Evolutionary conservation across 2,888 invertebrate genomes (phyloP).

Genomic region (Zaprionus obscuricornis): DNA sequence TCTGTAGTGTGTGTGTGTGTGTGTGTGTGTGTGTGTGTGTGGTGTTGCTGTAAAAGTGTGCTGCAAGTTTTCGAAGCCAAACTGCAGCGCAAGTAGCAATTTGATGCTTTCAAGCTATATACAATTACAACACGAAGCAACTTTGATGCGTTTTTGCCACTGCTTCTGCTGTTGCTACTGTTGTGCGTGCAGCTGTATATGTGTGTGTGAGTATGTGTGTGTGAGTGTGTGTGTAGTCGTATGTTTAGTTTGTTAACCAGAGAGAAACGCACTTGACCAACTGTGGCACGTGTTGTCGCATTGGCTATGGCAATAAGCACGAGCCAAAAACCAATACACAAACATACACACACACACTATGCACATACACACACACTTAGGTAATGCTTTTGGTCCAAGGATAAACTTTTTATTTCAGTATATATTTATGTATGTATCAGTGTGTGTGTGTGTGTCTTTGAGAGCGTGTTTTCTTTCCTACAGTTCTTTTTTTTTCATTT

Average conservation of each 20-base stretch:
- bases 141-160: conserved; percentile 44
- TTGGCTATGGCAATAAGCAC: conserved; percentile 70
- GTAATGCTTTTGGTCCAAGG: conserved; percentile 76
- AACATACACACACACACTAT: conserved; percentile 34
- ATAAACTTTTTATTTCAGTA: conserved; percentile 64
- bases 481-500: conserved; percentile 11
- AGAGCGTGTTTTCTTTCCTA: conserved; percentile 42
- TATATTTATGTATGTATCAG: conserved; percentile 5
- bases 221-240: conserved; percentile 16
- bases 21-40: no score
- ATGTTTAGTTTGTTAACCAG: conserved; percentile 70
- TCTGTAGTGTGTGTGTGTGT: no score
- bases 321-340: no score
- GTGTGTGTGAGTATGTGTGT: conserved; percentile 5
- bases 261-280: conserved; percentile 72
- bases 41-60: no score
- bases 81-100: conserved; percentile 52
- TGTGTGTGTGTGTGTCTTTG: conserved; percentile 15
- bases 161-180: background rate
- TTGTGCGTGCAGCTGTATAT: conserved; percentile 14
- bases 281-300: conserved; percentile 79
- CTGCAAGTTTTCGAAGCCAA: conserved; percentile 26
- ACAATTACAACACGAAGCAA: conserved; percentile 63
- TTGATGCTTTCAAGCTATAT: conserved; percentile 54
- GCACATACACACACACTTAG: conserved; percentile 38